phyloP scores from a whole-genome alignment of 2,113 vertebrate genomes.

The Excalfactoria chinensis region DNA sequence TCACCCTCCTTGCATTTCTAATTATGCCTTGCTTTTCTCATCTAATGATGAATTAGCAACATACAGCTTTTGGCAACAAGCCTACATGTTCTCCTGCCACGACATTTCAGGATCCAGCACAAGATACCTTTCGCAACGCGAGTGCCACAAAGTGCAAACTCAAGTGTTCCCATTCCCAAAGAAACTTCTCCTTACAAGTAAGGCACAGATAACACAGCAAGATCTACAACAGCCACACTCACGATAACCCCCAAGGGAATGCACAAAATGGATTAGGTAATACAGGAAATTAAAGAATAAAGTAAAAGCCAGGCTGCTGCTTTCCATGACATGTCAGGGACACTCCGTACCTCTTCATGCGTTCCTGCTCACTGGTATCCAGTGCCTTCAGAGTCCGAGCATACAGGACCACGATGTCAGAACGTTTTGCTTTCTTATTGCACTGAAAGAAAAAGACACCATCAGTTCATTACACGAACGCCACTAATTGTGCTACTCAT shows the following conservation, averaged over 20 bases:
- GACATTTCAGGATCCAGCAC: neutral
- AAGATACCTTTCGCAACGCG: neutral
- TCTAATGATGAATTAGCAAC: constrained; percentile 21
- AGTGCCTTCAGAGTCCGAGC: constrained; percentile 87
- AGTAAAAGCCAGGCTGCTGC: neutral
- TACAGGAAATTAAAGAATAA: neutral
- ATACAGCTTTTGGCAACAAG: neutral
- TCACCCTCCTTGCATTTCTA: neutral
- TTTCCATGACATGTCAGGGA: accelerated
- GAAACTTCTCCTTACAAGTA: neutral
- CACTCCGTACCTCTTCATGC: constrained; percentile 83
- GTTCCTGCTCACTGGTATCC: constrained; percentile 91
- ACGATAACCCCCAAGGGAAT: neutral
- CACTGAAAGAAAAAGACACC: constrained; percentile 80
- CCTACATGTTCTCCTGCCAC: neutral
- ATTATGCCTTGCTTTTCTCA: neutral
- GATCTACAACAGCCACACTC: neutral
- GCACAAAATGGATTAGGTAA: neutral
- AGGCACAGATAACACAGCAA: accelerated
- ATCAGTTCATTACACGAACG: neutral
- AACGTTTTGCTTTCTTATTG: constrained; percentile 94
- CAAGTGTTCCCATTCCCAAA: neutral
- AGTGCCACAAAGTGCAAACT: neutral
- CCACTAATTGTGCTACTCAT: neutral
- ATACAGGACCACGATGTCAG: constrained; percentile 92